phyloP scores from a whole-genome alignment of 92 coral and sea anemone species.

The Phenganax marumi region DNA sequence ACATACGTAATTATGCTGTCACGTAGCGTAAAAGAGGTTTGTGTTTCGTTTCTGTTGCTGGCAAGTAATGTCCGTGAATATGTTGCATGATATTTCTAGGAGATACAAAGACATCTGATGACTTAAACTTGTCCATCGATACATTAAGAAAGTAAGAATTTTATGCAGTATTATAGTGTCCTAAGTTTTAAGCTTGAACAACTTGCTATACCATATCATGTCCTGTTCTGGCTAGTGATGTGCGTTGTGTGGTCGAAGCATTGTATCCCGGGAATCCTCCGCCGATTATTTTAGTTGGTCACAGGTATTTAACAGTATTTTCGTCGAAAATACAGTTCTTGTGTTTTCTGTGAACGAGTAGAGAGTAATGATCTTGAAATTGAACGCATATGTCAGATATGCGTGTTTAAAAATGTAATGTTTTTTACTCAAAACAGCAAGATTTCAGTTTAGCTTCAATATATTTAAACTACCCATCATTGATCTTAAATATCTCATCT shows the following conservation, averaged over 20 bases:
- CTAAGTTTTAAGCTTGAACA: background rate
- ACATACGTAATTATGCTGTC: too few species aligned
- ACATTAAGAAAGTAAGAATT: conserved; percentile 64
- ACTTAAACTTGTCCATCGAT: conserved; percentile 75
- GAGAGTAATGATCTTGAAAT: background rate
- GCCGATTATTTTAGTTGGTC: conserved; percentile 80
- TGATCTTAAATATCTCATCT: background rate
- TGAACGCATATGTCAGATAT: too few species aligned
- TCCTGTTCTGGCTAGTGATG: conserved; percentile 61
- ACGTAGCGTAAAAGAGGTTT: too few species aligned
- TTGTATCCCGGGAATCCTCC: conserved; percentile 73
- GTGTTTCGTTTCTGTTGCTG: too few species aligned
- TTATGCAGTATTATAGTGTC: background rate
- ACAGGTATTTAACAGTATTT: conserved; percentile 63
- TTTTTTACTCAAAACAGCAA: too few species aligned
- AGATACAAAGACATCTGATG: conserved; percentile 73
- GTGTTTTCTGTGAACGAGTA: background rate
- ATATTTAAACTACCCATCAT: too few species aligned
- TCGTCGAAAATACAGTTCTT: background rate
- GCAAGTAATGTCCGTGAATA: too few species aligned
- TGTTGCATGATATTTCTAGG: conserved; percentile 47
- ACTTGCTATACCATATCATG: background rate
- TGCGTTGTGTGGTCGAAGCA: conserved; percentile 65
- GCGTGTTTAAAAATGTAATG: too few species aligned
- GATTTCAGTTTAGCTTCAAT: too few species aligned